Evolutionary conservation across 2,113 vertebrate species (phyloP).

Genomic region (Triplophysa rosa): DNA sequence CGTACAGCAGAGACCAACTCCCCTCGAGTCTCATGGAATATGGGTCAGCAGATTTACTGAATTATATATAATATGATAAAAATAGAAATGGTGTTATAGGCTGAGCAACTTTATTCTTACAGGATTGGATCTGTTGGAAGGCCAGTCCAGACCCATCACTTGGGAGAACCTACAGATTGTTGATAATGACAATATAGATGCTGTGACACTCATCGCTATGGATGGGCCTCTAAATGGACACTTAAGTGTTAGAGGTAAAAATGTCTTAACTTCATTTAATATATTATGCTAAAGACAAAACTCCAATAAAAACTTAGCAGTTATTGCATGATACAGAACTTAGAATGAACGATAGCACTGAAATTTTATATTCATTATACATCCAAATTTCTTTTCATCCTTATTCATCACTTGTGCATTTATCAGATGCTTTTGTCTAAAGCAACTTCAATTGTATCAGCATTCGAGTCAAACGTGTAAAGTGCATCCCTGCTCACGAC

Average conservation of each 20-base stretch:
- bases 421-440: no score
- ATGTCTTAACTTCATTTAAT: not conserved
- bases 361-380: no score
- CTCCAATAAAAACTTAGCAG: no score
- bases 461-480: no score
- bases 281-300: no score
- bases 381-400: no score
- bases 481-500: no score
- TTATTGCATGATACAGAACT: no score
- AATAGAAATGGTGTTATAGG: not conserved
- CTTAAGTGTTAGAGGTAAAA: conserved; percentile 63
- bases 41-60: conserved; percentile 53
- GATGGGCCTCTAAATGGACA: conserved; percentile 67
- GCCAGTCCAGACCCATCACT: conserved; percentile 64
- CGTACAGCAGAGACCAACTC: conserved; percentile 68
- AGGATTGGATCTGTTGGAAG: conserved; percentile 75
- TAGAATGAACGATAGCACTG: no score
- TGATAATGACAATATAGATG: conserved; percentile 68
- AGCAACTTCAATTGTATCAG: no score
- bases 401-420: no score
- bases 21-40: conserved; percentile 76
- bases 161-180: conserved; percentile 74
- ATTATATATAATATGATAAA: not conserved
- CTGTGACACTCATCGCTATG: conserved; percentile 68
- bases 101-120: not conserved